Evolutionary conservation across 2,888 invertebrate genomes (phyloP).

Genomic region (Caenorhabditis sp.): DNA sequence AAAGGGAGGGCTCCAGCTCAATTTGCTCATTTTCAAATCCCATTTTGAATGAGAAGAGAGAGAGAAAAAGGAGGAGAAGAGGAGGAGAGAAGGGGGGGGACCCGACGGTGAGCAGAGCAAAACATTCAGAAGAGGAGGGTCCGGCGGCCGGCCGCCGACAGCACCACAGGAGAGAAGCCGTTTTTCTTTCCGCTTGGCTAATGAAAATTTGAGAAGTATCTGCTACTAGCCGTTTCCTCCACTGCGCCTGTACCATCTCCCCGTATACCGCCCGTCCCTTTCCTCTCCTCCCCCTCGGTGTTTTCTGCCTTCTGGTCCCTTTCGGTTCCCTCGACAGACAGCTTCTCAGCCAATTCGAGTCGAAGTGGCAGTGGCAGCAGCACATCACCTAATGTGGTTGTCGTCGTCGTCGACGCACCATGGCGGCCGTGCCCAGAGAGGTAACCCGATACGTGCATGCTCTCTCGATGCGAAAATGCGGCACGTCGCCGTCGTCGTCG

Average conservation of each 20-base stretch:
- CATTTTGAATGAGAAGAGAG: constrained; percentile 59
- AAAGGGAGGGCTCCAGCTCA: constrained; percentile 37
- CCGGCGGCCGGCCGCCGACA: constrained; percentile 6
- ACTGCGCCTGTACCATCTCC: neutral
- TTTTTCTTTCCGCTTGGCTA: constrained; percentile 11
- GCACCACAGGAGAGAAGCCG: constrained; percentile 11
- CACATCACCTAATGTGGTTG: constrained; percentile 63
- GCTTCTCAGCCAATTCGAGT: constrained; percentile 36
- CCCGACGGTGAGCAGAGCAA: constrained; percentile 34
- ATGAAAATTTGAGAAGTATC: constrained; percentile 47
- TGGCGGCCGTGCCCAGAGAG: constrained; percentile 14
- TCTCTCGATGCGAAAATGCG: constrained; percentile 32
- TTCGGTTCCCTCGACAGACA: neutral
- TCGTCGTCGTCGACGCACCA: constrained; percentile 18
- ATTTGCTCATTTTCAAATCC: constrained; percentile 63
- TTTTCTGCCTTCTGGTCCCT: constrained; percentile 7
- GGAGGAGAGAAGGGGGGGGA: constrained; percentile 6
- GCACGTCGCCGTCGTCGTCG: constrained; percentile 9
- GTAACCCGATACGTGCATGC: constrained; percentile 60
- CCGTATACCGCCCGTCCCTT: neutral
- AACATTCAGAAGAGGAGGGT: constrained; percentile 31
- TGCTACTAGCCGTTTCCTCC: constrained; percentile 16
- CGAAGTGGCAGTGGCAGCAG: constrained; percentile 39
- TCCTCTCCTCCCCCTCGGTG: neutral
- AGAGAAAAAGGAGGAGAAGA: constrained; percentile 15